Evolutionary conservation across 1,140 invertebrate genomes (phyloP), one percentile per base, ranked within the genome.

Genomic region (Nasonia vitripennis): DNA sequence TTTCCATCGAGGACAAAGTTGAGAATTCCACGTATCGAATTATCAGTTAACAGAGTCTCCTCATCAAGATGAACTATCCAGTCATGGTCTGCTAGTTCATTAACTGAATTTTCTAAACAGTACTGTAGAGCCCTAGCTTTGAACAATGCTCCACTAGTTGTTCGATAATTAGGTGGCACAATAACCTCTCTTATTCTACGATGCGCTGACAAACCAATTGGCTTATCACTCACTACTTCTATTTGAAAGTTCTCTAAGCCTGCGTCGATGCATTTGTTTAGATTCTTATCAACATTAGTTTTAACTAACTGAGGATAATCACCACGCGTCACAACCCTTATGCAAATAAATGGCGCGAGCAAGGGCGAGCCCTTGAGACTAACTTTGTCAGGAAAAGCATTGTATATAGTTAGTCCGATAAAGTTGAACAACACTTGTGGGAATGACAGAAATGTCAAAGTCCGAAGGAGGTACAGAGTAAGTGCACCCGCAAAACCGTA

Each of bases 11-110:
- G 94, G 31, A 99, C 97, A 95, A 99, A 99, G 91, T 99, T 99
- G 20, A 99, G 93, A 88, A 99, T 98, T 14, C 99, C 99, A 62
- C 96, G 94, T 78, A 98, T 95, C 31, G 97, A 97, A 92, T 99
- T 98, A 90, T 98, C 97, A 5, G 98, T 99, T 1, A 99, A 93
- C 48, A 99, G 91, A 0, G 99, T 99, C 93, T 99, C 99, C 94
- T 99, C 99, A 92, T 99, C 99, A 23, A 99, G 94, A 94, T 99
- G 99, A 2, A 99, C 98, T 89, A 99, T 97, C 98, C 98, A 99
- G 92, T 99, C 98, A 87, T 95, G 96, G 89, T 99, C 98, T 27
- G 95, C 95, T 17, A 99, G 92, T 87, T 97, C 95, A 92, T 98
- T 99, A 1, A 98, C 96, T 88, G 96, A 96, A 89, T 97, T 97